Base-by-base conservation (phyloP, 2,113 vertebrate genomes). In the Malurus cyaneus region DNA sequence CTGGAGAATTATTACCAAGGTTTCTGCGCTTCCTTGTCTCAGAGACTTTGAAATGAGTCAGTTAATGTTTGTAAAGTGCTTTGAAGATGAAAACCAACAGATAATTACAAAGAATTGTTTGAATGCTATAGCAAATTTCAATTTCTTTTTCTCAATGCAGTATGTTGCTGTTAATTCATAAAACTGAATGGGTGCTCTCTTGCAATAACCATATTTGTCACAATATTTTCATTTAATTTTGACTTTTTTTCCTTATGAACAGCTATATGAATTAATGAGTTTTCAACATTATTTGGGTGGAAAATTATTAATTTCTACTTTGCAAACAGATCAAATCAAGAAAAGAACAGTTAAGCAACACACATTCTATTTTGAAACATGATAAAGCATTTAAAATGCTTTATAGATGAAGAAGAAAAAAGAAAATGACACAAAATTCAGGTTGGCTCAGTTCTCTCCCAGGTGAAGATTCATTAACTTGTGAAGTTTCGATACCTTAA, bases 1-100 rank as follows among this genome's bases (percentile, higher is more conserved):
- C 93, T 94, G 53, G 87, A 97, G 93, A 94, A 82, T 91, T 89
- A 93, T 74, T 80, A 88, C 64, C 88, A 95, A 94, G 79, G 85
- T 89, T 94, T 96, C 71, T 69, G 57, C 20, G 72, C 72, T 80
- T 92, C 72, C 82, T 83, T 50, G 21, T 90, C 92, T 93, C 53
- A 93, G 72, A 86, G 60, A 64, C 64, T 80, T 86, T 10, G 12
- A 94, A 92, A 93, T 80, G 49, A 88, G 64, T 64, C 88, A 80
- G 46, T 87, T 79, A 87, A 66, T 47, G 52, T 89, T 92, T 92
- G 65, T 72, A 80, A 95, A 95, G 73, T 60, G 81, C 71, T 95
- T 82, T 92, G 67, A 95, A 94, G 89, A 86, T 94, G 59, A 92
- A 93, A 95, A 92, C 26, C 56, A 95, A 69, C 64, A 86, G 76